Evolutionary conservation across 2,797 vertebrate genomes (phyloP), one percentile per base, ranked within the genome.

Genomic region (Lepilemur septentrionalis): DNA sequence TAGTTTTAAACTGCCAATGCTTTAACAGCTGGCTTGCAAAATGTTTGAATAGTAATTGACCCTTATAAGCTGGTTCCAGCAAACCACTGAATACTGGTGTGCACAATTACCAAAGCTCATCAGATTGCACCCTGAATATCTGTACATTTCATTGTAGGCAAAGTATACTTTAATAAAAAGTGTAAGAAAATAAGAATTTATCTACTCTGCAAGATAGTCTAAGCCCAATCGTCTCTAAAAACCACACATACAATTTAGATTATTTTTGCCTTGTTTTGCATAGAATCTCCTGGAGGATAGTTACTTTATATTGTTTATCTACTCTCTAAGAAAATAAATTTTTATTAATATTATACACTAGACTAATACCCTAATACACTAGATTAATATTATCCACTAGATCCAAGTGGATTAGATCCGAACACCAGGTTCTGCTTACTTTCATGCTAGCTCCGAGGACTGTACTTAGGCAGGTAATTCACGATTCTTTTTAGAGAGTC

Each of bases 91-190:
- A 59, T 46, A 43, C 18, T 32, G 25, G 9, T 35, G 41, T 73
- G 59, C 38, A 55, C 17, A 79, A 55, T 18, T 67, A 32, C 35
- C 63, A 73, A 63, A 61, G 9, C 14, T 61, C 69, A 83, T 73
- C 63, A 75, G 55, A 41, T 5, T 38, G 46, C 15, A 59, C n/a
- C 46, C 5, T 7, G 18, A 69, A 69, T 20, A 85, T 48, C 61
- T 52, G 35, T 63, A 38, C 7, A 75, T 67, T 35, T 93, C 57
- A 63, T 50, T 80, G 63, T 3, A 20, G 67, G 11, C 30, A 80
- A 67, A 88, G 43, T 67, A 91, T 28, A 67, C n/a, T 30, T 91
- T 91, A 93, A 65, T 59, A 81, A 89, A 82, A n/a, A 61, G 28
- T 25, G 32, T 10, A 41, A 70, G 32, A 48, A 65, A 78, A 25